phyloP scores from a whole-genome alignment of 1,140 invertebrate genomes.

The Mya arenaria region DNA sequence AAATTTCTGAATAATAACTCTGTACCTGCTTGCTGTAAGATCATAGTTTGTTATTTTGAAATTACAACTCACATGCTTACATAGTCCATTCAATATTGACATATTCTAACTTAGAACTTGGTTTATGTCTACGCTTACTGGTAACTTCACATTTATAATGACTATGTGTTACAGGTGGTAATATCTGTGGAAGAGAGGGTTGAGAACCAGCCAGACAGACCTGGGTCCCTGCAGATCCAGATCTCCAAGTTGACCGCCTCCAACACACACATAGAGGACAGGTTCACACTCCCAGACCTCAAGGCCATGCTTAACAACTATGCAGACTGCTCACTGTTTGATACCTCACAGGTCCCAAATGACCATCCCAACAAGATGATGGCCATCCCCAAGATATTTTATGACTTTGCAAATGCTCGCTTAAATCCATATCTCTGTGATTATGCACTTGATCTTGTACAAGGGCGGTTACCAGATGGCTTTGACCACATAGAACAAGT shows the following conservation, averaged over 20 bases:
- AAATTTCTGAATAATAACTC: no score
- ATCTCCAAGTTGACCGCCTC: constrained; percentile 90
- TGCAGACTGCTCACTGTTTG: constrained; percentile 88
- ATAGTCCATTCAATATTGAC: no score
- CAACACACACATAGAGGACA: constrained; percentile 88
- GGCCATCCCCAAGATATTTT: constrained; percentile 85
- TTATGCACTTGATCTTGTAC: constrained; percentile 53
- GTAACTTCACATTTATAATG: not conserved
- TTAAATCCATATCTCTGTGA: constrained; percentile 68
- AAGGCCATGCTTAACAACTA: constrained; percentile 88
- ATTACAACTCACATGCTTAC: no score
- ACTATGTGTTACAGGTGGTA: constrained; percentile 75
- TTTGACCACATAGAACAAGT: constrained; percentile 44
- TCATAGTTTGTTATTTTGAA: no score
- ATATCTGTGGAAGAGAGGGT: constrained; percentile 84
- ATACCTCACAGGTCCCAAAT: constrained; percentile 88
- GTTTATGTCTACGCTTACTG: no score
- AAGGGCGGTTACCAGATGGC: constrained; percentile 21
- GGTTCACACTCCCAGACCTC: constrained; percentile 86
- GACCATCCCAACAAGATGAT: constrained; percentile 84
- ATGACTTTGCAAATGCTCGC: constrained; percentile 60
- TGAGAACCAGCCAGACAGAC: constrained; percentile 89
- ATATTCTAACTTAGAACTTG: no score
- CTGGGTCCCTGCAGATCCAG: constrained; percentile 90
- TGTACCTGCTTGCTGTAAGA: no score